Conservation (phyloP, 2,888 invertebrate genomes). For the Drosophila robusta region DNA sequence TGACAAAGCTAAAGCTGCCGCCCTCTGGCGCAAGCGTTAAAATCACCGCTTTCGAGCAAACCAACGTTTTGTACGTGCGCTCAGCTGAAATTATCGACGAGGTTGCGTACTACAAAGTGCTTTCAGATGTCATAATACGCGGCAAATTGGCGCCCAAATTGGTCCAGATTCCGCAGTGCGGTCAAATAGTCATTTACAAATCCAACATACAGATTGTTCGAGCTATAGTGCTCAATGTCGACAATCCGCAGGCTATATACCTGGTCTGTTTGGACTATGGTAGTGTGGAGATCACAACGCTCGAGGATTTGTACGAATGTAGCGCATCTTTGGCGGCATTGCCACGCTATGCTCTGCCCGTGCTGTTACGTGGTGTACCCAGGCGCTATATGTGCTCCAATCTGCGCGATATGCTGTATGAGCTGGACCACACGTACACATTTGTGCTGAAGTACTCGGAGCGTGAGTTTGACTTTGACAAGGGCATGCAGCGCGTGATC, state of each 20-base stretch:
- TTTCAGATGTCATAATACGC: slow-evolving; percentile 56
- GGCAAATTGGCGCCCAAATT: slow-evolving; percentile 60
- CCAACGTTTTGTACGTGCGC: slow-evolving; percentile 82
- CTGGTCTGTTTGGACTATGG: slow-evolving; percentile 82
- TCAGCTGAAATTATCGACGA: slow-evolving; percentile 67
- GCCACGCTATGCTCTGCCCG: slow-evolving; percentile 75
- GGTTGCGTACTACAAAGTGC: slow-evolving; percentile 68
- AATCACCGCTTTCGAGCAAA: slow-evolving; percentile 80
- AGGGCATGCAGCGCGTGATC: slow-evolving; percentile 66
- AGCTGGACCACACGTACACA: slow-evolving; percentile 33
- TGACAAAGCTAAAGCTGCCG: slow-evolving; percentile 55
- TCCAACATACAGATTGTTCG: slow-evolving; percentile 71
- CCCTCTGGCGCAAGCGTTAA: slow-evolving; percentile 66
- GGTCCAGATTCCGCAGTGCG: slow-evolving; percentile 65
- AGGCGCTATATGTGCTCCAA: slow-evolving; percentile 72
- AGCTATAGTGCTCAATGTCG: slow-evolving; percentile 76
- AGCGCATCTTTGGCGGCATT: slow-evolving; percentile 58
- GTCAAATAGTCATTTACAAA: slow-evolving; percentile 77
- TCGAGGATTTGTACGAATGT: slow-evolving; percentile 73
- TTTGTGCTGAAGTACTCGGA: slow-evolving; percentile 71
- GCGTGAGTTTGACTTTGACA: slow-evolving; percentile 56
- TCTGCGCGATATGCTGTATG: slow-evolving; percentile 58
- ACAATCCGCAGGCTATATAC: slow-evolving; percentile 66
- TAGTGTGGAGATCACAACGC: slow-evolving; percentile 71
- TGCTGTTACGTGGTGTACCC: slow-evolving; percentile 77